Evolutionary conservation across 2,888 invertebrate genomes (phyloP).

Genomic region (Artemia sinica): DNA sequence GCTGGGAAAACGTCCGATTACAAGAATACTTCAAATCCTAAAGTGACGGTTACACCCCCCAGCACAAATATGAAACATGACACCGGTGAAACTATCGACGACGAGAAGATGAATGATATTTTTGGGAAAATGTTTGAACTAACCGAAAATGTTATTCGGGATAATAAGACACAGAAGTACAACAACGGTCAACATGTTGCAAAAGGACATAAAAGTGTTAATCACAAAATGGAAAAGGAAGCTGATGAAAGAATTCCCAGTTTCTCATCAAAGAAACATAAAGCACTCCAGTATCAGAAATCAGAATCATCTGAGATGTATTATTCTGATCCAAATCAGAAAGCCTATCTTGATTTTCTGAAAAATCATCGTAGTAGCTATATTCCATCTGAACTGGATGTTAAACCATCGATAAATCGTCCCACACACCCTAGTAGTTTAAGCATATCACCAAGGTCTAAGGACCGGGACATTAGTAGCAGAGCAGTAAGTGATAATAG

Average conservation of each 20-base stretch:
- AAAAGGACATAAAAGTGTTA: not conserved
- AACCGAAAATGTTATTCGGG: not conserved
- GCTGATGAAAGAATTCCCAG: not conserved
- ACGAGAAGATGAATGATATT: not conserved
- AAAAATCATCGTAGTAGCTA: not conserved
- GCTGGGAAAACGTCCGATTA: not conserved
- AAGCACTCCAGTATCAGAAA: not conserved
- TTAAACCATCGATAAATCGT: too few relatives aligned
- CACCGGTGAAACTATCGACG: too few relatives aligned
- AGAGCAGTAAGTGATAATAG: not conserved
- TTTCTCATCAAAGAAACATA: constrained; percentile 2
- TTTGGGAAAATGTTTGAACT: constrained; percentile 9
- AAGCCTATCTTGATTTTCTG: not conserved
- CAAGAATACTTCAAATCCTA: too few relatives aligned
- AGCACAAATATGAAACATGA: too few relatives aligned
- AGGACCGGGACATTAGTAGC: not conserved
- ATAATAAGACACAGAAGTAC: not conserved
- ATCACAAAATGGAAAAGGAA: not conserved
- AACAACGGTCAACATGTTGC: not conserved
- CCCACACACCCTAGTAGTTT: too few relatives aligned
- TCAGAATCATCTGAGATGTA: not conserved
- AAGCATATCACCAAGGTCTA: too few relatives aligned
- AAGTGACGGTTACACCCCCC: too few relatives aligned
- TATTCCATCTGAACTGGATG: not conserved
- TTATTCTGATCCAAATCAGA: not conserved